phyloP scores from a whole-genome alignment of 2,113 vertebrate genomes.

The Nothoprocta perdicaria region DNA sequence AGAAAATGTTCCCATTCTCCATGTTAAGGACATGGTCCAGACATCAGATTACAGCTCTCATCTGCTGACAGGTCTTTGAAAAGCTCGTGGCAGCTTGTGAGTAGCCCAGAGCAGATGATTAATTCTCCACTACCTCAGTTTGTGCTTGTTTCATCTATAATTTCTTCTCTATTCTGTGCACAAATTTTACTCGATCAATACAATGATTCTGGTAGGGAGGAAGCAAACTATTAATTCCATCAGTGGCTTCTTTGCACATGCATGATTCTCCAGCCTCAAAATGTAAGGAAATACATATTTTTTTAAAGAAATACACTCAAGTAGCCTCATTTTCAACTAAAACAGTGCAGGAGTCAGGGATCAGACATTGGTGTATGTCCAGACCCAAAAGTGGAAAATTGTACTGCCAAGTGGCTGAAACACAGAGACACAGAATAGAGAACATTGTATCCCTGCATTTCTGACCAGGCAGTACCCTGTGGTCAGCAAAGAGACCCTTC shows the following conservation, averaged over 20 bases:
- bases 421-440: not conserved
- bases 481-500: not conserved
- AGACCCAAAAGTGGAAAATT: not conserved
- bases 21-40: not conserved
- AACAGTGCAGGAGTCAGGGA: not conserved
- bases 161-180: not conserved
- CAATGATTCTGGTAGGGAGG: not conserved
- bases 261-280: not conserved
- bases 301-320: not conserved
- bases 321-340: not conserved
- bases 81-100: not conserved
- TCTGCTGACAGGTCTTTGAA: not conserved
- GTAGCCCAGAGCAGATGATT: not conserved
- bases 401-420: not conserved
- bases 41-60: not conserved
- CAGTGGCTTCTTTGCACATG: not conserved
- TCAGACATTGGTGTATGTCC: not conserved
- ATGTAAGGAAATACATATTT: not conserved
- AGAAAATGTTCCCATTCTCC: not conserved
- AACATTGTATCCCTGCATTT: not conserved
- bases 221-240: not conserved
- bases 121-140: not conserved
- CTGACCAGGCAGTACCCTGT: not conserved
- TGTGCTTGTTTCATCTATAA: accelerated
- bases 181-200: not conserved